phyloP scores from a whole-genome alignment of 2,888 invertebrate genomes.

The Anorthoa munda region DNA sequence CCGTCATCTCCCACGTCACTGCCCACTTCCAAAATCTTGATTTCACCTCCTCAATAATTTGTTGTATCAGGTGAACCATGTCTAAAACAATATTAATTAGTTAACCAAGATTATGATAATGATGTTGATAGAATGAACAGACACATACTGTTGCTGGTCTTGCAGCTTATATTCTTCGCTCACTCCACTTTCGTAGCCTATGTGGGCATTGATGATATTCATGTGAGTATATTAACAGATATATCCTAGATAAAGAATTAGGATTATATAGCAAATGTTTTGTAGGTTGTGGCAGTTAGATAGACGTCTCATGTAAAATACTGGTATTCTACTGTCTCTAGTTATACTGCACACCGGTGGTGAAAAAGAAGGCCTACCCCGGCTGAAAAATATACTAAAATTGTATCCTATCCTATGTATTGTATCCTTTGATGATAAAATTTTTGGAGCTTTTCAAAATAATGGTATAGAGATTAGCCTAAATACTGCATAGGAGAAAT shows the following conservation, averaged over 20 bases:
- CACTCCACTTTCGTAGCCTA: slow-evolving; percentile 41
- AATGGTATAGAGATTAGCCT: too few relatives aligned
- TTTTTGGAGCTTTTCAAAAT: too few relatives aligned
- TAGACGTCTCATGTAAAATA: neutral
- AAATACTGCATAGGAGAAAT: too few relatives aligned
- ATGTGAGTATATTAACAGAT: slow-evolving; percentile 50
- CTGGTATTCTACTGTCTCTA: too few relatives aligned
- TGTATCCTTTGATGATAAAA: too few relatives aligned
- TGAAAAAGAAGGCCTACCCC: neutral
- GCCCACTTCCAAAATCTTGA: too few relatives aligned
- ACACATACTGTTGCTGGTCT: slow-evolving; percentile 37
- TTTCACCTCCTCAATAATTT: neutral
- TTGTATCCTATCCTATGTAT: too few relatives aligned
- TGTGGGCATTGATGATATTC: slow-evolving; percentile 39
- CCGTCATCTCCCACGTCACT: too few relatives aligned
- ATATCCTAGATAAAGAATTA: neutral
- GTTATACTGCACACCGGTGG: neutral
- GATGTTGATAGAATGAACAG: slow-evolving; percentile 58
- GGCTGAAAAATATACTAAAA: too few relatives aligned
- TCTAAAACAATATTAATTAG: slow-evolving; percentile 7
- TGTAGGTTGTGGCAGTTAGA: neutral
- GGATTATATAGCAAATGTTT: too few relatives aligned
- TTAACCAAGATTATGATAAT: slow-evolving; percentile 18
- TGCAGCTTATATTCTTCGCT: slow-evolving; percentile 46
- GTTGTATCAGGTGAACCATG: slow-evolving; percentile 16